A percentile compares a stretch with the other conserved stretches of the same genome.
phyloP scores from a whole-genome alignment of 2,113 vertebrate genomes.

The Heterocephalus glaber region DNA sequence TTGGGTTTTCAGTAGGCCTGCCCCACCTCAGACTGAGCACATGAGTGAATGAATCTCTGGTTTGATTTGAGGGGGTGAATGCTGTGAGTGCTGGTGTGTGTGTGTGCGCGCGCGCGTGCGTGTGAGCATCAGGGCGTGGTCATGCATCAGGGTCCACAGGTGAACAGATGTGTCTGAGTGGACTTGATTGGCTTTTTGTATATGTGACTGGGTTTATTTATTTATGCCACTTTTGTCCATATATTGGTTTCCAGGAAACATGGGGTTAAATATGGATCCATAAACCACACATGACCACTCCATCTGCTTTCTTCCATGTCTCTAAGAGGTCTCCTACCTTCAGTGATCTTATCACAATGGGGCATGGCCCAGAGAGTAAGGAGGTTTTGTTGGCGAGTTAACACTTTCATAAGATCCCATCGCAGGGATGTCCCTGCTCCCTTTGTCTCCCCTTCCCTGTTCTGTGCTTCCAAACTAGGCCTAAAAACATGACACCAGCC shows the following conservation, averaged over 20 bases:
- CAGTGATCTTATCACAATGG: not conserved
- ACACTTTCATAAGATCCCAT: not conserved
- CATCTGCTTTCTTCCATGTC: not conserved
- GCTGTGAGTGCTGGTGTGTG: not conserved
- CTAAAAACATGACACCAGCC: not conserved
- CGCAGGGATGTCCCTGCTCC: not conserved
- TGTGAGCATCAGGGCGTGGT: fast-evolving
- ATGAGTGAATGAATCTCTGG: conserved; percentile 60
- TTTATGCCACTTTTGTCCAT: not conserved
- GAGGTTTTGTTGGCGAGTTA: not conserved
- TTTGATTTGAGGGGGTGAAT: not conserved
- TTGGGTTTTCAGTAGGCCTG: conserved; percentile 71
- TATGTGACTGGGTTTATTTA: not conserved
- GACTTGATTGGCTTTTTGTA: not conserved
- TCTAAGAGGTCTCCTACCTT: not conserved
- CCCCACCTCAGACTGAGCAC: conserved; percentile 12
- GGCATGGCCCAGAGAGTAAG: not conserved
- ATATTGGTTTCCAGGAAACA: conserved; percentile 81
- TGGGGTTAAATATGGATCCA: not conserved
- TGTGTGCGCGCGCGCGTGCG: too few relatives aligned
- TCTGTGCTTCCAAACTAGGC: not conserved
- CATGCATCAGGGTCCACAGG: fast-evolving
- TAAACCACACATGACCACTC: not conserved
- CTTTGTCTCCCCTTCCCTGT: not conserved
- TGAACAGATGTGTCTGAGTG: not conserved